These are phyloP conservation scores for Cuniculus paca DNA, from an alignment of 2,797 vertebrate species.

Conservation along the genomic window DNA sequence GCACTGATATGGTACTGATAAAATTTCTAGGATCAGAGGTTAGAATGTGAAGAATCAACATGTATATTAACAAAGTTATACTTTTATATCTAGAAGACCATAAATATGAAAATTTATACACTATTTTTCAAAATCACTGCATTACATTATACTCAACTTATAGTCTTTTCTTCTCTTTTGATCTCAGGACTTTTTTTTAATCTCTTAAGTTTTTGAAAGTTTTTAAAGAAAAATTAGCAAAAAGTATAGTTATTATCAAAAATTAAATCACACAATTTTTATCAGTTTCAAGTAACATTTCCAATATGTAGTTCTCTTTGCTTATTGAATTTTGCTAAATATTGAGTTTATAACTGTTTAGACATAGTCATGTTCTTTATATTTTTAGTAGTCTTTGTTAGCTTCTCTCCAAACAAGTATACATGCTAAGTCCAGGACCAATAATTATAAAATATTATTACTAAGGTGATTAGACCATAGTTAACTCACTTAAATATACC, in stretches of 20 bases:
- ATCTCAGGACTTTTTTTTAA: not conserved
- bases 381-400: slow-evolving; percentile 37
- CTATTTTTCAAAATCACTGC: not conserved
- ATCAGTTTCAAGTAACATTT: not conserved
- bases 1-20: not conserved
- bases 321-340: not conserved
- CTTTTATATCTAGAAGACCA: not conserved
- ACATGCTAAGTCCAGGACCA: not conserved
- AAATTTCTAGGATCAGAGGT: slow-evolving; percentile 1
- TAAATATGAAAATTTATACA: not conserved
- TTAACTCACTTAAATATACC: not conserved
- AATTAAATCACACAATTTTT: slow-evolving; percentile 24
- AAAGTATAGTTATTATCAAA: slow-evolving; percentile 15
- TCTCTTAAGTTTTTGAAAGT: not conserved
- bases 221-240: not conserved
- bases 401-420: slow-evolving; percentile 13
- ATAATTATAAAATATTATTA: not conserved
- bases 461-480: not conserved
- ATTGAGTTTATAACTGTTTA: slow-evolving; percentile 15
- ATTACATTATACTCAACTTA: not conserved
- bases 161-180: slow-evolving; percentile 2
- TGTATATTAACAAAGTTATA: not conserved
- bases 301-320: not conserved
- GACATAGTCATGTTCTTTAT: not conserved
- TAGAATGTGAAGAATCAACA: not conserved